These are phyloP conservation scores for Lumbricus terrestris DNA, from an alignment of 2,888 invertebrate genomes.

Conservation along the genomic window DNA sequence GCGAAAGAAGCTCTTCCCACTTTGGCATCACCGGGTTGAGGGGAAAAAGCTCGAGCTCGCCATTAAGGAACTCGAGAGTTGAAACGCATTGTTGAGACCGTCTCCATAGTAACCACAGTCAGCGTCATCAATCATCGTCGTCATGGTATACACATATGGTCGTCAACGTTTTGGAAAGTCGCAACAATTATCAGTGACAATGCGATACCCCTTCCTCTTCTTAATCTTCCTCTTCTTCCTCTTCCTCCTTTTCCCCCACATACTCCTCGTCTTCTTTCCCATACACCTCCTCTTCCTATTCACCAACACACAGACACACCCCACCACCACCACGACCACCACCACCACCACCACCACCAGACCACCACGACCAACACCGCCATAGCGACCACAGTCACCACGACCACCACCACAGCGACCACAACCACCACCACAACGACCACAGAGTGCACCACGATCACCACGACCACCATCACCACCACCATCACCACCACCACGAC, in stretches of 20 bases:
- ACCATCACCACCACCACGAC: not conserved
- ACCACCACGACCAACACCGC: too few species aligned
- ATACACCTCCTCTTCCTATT: too few species aligned
- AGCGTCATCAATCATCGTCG: not conserved
- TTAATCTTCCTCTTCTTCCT: too few species aligned
- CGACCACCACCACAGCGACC: not conserved
- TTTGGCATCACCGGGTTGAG: too few species aligned
- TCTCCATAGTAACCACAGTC: not conserved
- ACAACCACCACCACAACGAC: slow-evolving; percentile 14
- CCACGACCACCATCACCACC: not conserved
- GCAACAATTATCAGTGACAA: too few species aligned
- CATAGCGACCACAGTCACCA: not conserved
- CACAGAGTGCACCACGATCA: not conserved
- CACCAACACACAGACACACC: too few species aligned
- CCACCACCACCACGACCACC: too few species aligned
- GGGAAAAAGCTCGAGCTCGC: not conserved
- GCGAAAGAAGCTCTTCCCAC: not conserved
- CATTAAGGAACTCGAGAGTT: not conserved
- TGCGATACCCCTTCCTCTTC: too few species aligned
- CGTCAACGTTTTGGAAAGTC: too few species aligned
- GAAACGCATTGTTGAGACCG: not conserved
- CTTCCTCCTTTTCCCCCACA: too few species aligned
- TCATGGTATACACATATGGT: too few species aligned
- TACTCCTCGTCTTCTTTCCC: too few species aligned
- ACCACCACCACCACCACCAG: not conserved